Conservation (phyloP, 2,888 invertebrate species). For the Salpingus planirostris region DNA sequence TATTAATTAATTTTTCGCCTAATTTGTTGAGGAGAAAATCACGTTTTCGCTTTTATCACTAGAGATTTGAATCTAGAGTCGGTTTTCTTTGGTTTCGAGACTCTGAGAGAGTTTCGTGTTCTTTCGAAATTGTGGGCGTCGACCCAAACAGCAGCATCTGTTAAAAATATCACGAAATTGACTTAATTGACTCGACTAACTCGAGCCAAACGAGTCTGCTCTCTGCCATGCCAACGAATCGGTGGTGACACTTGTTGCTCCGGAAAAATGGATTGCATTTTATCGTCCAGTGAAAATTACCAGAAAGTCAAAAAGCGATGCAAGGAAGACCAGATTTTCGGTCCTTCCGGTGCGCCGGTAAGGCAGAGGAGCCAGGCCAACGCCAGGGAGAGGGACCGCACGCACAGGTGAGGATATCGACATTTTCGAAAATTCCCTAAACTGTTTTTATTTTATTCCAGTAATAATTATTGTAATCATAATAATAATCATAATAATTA, state of each 20-base stretch:
- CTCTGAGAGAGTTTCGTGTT: too few relatives aligned
- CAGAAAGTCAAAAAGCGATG: too few relatives aligned
- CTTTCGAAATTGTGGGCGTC: too few relatives aligned
- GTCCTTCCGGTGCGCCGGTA: constrained; percentile 26
- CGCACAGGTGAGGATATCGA: constrained; percentile 55
- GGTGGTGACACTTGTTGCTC: constrained; percentile 15
- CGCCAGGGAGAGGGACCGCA: constrained; percentile 72
- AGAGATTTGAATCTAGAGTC: too few relatives aligned
- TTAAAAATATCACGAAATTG: constrained; percentile 25
- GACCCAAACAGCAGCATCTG: constrained; percentile 21
- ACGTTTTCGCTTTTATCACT: too few relatives aligned
- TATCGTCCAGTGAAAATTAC: constrained; percentile 9
- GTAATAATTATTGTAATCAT: too few relatives aligned
- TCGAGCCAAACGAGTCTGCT: constrained; percentile 1
- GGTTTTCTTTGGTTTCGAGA: too few relatives aligned
- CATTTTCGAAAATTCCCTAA: not conserved
- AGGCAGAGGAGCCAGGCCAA: constrained; percentile 71
- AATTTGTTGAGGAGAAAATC: too few relatives aligned
- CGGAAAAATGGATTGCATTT: constrained; percentile 6
- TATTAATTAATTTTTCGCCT: too few relatives aligned
- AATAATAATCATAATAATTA: too few relatives aligned
- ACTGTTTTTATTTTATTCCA: too few relatives aligned
- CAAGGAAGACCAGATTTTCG: not conserved
- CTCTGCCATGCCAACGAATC: constrained; percentile 8
- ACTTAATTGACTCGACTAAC: constrained; percentile 15